These are phyloP conservation scores for Bombyx mandarina DNA, from an alignment of 1,140 invertebrate genomes.

Conservation along the genomic window DNA sequence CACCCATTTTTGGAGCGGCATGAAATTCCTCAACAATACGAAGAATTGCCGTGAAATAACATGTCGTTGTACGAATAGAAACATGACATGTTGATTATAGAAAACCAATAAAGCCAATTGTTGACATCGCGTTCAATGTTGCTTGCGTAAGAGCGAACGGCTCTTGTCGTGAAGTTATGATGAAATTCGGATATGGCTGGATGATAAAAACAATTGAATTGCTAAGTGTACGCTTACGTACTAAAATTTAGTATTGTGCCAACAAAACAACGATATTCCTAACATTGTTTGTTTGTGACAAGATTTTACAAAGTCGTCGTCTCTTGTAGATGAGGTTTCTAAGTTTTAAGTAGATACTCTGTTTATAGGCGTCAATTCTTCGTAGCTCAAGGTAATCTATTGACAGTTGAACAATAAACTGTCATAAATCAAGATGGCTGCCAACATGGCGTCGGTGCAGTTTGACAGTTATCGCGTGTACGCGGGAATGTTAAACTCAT, in stretches of 20 bases:
- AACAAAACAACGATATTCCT: too few relatives aligned
- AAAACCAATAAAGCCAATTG: conserved; percentile 35
- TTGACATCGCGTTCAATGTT: conserved; percentile 14
- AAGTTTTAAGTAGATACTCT: too few relatives aligned
- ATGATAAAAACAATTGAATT: too few relatives aligned
- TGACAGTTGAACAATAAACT: conserved; percentile 53
- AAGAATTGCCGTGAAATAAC: background rate
- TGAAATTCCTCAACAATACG: too few relatives aligned
- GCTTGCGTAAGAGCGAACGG: background rate
- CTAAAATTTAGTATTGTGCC: too few relatives aligned
- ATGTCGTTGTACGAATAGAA: conserved; percentile 1
- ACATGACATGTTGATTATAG: conserved; percentile 22
- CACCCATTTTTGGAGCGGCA: too few relatives aligned
- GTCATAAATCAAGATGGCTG: conserved; percentile 57
- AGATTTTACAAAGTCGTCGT: too few relatives aligned
- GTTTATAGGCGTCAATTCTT: background rate
- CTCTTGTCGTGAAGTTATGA: too few relatives aligned
- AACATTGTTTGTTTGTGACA: too few relatives aligned
- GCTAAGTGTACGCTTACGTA: too few relatives aligned
- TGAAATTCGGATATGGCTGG: too few relatives aligned
- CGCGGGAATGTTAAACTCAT: conserved; percentile 61
- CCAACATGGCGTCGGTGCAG: conserved; percentile 48
- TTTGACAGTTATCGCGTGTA: conserved; percentile 58
- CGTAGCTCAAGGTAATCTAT: conserved; percentile 2
- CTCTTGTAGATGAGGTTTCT: too few relatives aligned